A percentile compares a stretch with the other conserved stretches of the same genome.
Evolutionary conservation across 2,797 vertebrate species (phyloP).

Genomic region (Agapornis canus): DNA sequence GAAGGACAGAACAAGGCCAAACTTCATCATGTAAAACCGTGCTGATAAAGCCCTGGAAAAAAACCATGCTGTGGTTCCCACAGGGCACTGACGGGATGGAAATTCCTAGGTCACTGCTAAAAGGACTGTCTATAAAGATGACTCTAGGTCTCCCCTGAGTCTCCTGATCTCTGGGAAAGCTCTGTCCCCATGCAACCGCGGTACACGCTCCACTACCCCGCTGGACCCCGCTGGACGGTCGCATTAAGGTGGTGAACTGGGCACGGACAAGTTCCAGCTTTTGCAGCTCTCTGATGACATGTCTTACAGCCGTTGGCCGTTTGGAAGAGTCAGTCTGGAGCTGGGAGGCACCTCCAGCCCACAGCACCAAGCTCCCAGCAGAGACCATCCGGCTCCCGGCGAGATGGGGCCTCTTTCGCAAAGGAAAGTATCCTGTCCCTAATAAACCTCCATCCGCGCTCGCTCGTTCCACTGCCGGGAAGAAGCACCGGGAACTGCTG

Average conservation of each 20-base stretch:
- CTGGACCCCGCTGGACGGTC: neutral
- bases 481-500: fast-evolving
- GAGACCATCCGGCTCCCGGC: neutral
- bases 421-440: neutral
- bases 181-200: fast-evolving
- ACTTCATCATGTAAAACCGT: neutral
- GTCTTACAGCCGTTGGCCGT: fast-evolving
- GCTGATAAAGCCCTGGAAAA: neutral
- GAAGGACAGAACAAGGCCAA: neutral
- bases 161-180: neutral
- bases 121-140: neutral
- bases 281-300: neutral
- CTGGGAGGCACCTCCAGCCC: neutral
- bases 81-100: neutral
- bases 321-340: fast-evolving
- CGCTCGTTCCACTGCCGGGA: neutral
- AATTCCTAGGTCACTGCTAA: neutral
- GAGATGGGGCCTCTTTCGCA: neutral
- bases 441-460: fast-evolving
- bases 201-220: neutral
- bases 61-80: neutral
- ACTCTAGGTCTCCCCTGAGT: neutral
- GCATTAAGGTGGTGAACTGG: neutral
- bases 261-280: neutral
- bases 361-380: neutral